Percentiles rank a stretch among this genome's conserved stretches.
Conservation (phyloP, 35 echinoderm and acorn worm species). For the Diadema setosum region DNA sequence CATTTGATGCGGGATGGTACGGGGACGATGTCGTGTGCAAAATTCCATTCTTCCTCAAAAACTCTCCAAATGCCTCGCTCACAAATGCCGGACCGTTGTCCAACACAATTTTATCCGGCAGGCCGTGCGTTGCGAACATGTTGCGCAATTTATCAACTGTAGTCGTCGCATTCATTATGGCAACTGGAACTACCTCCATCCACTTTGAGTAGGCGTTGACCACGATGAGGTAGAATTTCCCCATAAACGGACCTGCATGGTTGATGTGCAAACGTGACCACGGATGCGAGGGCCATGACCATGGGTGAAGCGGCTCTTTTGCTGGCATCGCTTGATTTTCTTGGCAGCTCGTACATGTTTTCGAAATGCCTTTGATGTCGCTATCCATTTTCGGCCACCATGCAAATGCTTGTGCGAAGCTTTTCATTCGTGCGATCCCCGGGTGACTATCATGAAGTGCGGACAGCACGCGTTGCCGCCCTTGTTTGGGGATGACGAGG, state of each 20-base stretch:
- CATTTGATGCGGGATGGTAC: constrained; percentile 44
- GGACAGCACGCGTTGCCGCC: constrained; percentile 3
- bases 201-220: constrained; percentile 41
- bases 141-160: neutral
- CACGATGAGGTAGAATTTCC: constrained; percentile 17
- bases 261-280: constrained; percentile 39
- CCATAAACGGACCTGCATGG: constrained; percentile 29
- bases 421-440: constrained; percentile 37
- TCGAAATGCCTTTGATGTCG: neutral
- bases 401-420: neutral
- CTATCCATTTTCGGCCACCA: constrained; percentile 34
- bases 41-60: constrained; percentile 31
- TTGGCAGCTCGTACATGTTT: neutral
- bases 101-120: constrained; percentile 16
- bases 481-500: constrained; percentile 39
- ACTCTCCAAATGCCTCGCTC: constrained; percentile 30
- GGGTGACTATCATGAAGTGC: constrained; percentile 52
- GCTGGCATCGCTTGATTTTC: neutral
- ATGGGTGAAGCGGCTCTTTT: constrained; percentile 4
- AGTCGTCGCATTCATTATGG: neutral
- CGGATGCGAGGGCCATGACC: constrained; percentile 24
- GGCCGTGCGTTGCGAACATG: constrained; percentile 13
- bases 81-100: constrained; percentile 22
- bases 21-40: neutral
- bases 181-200: neutral